Evolutionary conservation across 2,113 vertebrate genomes (phyloP).

Genomic region (Machaerirhynchus nigripectus): DNA sequence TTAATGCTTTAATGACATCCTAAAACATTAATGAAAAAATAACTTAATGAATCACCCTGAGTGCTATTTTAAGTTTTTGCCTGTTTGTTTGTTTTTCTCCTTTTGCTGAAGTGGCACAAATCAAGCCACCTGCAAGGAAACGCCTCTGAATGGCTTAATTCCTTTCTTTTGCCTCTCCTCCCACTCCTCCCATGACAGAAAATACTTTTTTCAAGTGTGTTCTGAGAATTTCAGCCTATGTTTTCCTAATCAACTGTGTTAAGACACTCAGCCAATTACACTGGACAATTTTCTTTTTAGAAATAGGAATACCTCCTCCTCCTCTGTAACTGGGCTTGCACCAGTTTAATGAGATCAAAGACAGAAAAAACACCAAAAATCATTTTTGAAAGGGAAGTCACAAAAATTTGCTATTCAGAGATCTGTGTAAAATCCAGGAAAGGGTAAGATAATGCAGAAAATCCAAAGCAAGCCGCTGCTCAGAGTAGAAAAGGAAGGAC

Average conservation of each 20-base stretch:
- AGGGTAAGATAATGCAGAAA: not conserved
- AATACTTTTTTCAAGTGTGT: slow-evolving; percentile 17
- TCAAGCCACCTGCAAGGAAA: slow-evolving; percentile 18
- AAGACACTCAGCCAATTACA: not conserved
- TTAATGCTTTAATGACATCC: not conserved
- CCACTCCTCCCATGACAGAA: not conserved
- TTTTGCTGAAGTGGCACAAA: slow-evolving; percentile 29
- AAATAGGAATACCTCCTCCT: not conserved
- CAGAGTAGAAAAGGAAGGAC: not conserved
- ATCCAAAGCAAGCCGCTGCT: not conserved
- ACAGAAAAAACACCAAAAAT: slow-evolving; percentile 9
- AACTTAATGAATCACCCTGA: not conserved
- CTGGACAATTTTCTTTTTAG: not conserved
- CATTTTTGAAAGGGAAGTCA: slow-evolving; percentile 10
- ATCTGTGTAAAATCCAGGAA: not conserved
- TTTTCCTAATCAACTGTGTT: not conserved
- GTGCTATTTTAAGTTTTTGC: not conserved
- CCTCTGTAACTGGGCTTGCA: not conserved
- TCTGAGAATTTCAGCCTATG: not conserved
- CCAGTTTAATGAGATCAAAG: not conserved
- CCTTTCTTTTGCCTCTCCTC: slow-evolving; percentile 9
- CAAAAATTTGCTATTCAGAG: not conserved
- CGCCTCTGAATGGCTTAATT: slow-evolving; percentile 2
- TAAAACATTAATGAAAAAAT: not conserved
- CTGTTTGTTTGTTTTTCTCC: not conserved